Evolutionary conservation across 2,888 invertebrate genomes (phyloP).

Genomic region (Chloroclysta siterata): DNA sequence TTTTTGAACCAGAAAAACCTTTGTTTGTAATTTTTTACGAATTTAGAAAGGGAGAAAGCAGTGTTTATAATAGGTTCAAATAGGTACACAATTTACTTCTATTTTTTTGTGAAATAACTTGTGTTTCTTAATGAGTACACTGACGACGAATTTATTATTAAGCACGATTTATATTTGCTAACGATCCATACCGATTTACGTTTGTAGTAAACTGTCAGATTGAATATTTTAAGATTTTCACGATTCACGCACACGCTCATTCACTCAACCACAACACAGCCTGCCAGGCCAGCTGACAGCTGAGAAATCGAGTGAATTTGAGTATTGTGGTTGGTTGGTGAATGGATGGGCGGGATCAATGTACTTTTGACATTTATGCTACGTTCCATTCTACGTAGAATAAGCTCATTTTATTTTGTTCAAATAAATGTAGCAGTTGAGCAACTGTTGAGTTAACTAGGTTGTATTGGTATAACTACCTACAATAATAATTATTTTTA

Average conservation of each 20-base stretch:
- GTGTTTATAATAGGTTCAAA: background rate
- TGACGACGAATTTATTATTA: slow-evolving; percentile 2
- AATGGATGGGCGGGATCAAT: slow-evolving; percentile 7
- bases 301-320: background rate
- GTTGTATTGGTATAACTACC: too few species aligned
- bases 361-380: slow-evolving; percentile 24
- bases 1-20: slow-evolving; percentile 2
- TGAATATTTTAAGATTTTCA: too few species aligned
- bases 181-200: background rate
- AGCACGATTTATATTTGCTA: background rate
- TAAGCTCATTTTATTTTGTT: background rate
- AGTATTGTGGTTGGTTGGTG: background rate
- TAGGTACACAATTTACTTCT: background rate
- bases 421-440: too few species aligned
- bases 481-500: too few species aligned
- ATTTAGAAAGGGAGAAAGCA: slow-evolving; percentile 47
- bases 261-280: background rate
- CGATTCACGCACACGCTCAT: too few species aligned
- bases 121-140: slow-evolving; percentile 64
- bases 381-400: slow-evolving; percentile 1
- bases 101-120: slow-evolving; percentile 46
- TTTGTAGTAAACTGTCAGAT: background rate
- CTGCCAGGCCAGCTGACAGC: background rate
- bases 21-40: slow-evolving; percentile 14
- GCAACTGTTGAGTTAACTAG: too few species aligned